Base-by-base conservation (phyloP, 2,113 vertebrate species). In the Seriola dumerili region DNA sequence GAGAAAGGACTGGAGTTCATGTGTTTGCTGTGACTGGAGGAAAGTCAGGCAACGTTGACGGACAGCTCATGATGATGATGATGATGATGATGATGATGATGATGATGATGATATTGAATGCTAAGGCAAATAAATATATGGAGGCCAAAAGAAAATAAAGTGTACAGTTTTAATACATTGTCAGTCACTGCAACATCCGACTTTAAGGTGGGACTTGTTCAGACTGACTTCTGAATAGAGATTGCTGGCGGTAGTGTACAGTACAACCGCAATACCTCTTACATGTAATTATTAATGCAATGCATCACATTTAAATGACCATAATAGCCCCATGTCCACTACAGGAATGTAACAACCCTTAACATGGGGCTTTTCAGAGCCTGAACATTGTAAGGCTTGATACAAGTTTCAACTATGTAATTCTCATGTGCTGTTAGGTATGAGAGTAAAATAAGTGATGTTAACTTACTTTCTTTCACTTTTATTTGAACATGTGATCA, bases 11-110 rank as follows among this genome's bases (percentile, higher is more conserved):
- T n/a, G 38, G 61, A 80, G 69, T 72, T 73, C 34, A 72, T 83
- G 76, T 59, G 78, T 54, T 54, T 40, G 76, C 80, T 75, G 80
- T 57, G 52, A 71, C 40, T 3, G n/a, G 63, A 68, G 52, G 64
- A 71, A 77, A 76, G 76, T 73, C 76, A 62, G 75, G 52, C 66
- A 71, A 29, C 5, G 72, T n/a, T 78, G 84, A 86, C 64, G 66
- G 85, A 80, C 71, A 69, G 50, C 65, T 75, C 46, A 1, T 38
- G 23, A 23, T 23, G 23, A 23, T 23, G 23, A 23, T 25, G 17
- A n/a, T 4, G 57, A 77, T 38, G n/a, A 12, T 55, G 23, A 54
- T 50, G 50, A 76, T 0, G n/a, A 77, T 52, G 57, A 77, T 38
- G n/a, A 12, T 55, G 23, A 54, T 50, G 50, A 76, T 0, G n/a